Evolutionary conservation across 2,888 invertebrate genomes (phyloP).

Genomic region (Onchidella celtica): DNA sequence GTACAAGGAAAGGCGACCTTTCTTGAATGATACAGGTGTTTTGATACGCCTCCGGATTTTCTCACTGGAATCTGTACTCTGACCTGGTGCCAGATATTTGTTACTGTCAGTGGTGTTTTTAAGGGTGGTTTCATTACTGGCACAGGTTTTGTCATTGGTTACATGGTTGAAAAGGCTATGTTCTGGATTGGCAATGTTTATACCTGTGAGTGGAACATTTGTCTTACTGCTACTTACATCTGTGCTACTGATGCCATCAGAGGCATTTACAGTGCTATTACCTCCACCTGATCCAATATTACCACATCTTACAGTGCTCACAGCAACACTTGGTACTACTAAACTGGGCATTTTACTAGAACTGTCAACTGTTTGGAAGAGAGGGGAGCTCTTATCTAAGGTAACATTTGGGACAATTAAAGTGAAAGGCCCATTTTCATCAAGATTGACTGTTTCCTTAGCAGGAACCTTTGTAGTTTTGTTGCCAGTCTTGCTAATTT

Average conservation of each 20-base stretch:
- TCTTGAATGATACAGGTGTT: conserved; percentile 70
- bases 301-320: not conserved
- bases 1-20: conserved; percentile 88
- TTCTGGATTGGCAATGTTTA: not conserved
- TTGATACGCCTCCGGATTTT: conserved; percentile 70
- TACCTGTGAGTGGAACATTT: not conserved
- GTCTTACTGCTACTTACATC: not conserved
- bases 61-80: conserved; percentile 56
- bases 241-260: not conserved
- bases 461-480: not conserved
- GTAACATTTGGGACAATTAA: conserved; percentile 22
- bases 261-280: not conserved
- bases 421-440: not conserved
- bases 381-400: conserved; percentile 1
- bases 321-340: conserved; percentile 3
- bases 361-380: not conserved
- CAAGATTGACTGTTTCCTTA: not conserved
- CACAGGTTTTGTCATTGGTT: not conserved
- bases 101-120: conserved; percentile 6
- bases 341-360: not conserved
- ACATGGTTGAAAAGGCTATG: not conserved
- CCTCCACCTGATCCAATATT: not conserved
- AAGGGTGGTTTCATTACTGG: not conserved
- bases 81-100: conserved; percentile 15
- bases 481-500: conserved; percentile 51